Evolutionary conservation across 2,113 vertebrate genomes (phyloP).

Genomic region (Rhea pennata): DNA sequence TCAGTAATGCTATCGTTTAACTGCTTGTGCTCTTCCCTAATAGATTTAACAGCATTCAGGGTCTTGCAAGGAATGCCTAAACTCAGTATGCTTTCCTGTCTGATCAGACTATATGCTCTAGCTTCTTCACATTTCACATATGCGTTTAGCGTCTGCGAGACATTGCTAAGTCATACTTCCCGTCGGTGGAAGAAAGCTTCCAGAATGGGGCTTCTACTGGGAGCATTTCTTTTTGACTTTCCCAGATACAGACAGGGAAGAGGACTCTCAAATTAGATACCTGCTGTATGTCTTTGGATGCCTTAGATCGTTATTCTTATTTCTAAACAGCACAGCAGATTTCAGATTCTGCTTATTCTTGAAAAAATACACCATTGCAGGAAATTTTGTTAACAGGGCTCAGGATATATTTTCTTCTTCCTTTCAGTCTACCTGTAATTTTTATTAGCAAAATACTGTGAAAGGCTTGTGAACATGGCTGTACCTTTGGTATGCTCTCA

Average conservation of each 20-base stretch:
- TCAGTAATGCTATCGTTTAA: background rate
- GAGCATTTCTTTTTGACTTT: background rate
- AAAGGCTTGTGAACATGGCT: background rate
- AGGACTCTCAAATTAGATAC: background rate
- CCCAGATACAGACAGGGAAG: background rate
- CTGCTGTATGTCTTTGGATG: background rate
- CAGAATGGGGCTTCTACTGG: background rate
- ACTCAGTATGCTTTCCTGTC: background rate
- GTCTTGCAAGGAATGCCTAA: background rate
- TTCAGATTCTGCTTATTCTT: background rate
- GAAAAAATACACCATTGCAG: background rate
- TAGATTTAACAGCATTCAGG: background rate
- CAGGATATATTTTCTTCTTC: background rate
- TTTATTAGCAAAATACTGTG: background rate
- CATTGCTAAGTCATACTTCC: background rate
- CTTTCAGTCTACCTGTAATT: background rate
- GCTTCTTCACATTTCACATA: background rate
- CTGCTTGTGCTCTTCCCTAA: background rate
- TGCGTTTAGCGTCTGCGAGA: background rate
- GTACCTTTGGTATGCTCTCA: background rate
- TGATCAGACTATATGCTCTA: background rate
- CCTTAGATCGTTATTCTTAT: background rate
- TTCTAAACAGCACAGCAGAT: background rate
- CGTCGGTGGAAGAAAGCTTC: background rate
- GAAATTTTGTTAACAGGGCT: background rate